phyloP scores from a whole-genome alignment of 2,797 vertebrate species.

The Heliangelus exortis region DNA sequence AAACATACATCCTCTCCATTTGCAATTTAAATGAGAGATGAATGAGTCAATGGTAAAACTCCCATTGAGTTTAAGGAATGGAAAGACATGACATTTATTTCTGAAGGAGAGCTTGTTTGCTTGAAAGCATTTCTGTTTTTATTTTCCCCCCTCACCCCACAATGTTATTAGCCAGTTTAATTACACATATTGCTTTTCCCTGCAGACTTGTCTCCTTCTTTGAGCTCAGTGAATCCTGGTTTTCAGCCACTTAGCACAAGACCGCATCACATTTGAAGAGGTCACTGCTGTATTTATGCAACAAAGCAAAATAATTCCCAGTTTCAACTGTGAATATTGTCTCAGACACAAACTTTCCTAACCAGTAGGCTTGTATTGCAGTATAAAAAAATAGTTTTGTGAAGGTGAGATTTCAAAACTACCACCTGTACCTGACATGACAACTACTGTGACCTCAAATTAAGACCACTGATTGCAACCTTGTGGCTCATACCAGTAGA shows the following conservation, averaged over 20 bases:
- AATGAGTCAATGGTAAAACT: constrained; percentile 27
- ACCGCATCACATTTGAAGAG: background rate
- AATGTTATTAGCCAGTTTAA: background rate
- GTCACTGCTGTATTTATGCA: background rate
- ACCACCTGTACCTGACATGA: background rate
- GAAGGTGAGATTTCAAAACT: background rate
- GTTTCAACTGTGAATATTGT: background rate
- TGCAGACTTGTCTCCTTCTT: background rate
- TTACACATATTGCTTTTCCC: background rate
- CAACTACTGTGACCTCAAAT: background rate
- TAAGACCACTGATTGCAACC: background rate
- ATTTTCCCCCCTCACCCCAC: rapidly evolving
- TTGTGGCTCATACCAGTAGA: background rate
- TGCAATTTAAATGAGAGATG: constrained; percentile 52
- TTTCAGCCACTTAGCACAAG: background rate
- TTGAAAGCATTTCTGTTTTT: constrained; percentile 10
- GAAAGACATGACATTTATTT: background rate
- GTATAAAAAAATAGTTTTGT: background rate
- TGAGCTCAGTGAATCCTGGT: background rate
- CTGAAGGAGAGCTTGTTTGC: background rate
- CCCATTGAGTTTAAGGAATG: background rate
- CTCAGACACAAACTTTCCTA: background rate
- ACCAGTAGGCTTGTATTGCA: background rate
- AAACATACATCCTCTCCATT: constrained; percentile 45
- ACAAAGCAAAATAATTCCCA: background rate